Evolutionary conservation across 2,888 invertebrate species (phyloP).

Genomic region (Ephialtes manifestator): DNA sequence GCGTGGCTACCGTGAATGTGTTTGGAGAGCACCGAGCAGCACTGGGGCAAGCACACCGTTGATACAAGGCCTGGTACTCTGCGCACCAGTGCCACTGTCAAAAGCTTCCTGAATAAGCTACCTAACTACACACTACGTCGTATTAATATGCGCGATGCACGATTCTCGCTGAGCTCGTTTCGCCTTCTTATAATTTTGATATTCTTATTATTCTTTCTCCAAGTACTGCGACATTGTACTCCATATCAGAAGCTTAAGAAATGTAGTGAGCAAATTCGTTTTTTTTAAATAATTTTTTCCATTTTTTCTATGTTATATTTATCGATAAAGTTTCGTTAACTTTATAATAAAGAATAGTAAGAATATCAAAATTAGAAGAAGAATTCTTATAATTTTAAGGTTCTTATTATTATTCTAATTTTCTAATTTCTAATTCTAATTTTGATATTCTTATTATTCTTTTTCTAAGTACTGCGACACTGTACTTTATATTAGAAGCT

Average conservation of each 20-base stretch:
- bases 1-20: conserved; percentile 66
- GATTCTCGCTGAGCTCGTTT: conserved; percentile 2
- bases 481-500: background rate
- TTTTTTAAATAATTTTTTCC: no score
- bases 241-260: background rate
- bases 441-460: conserved; percentile 3
- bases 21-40: conserved; percentile 50
- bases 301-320: no score
- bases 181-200: conserved; percentile 2
- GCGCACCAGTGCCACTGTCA: conserved; percentile 40
- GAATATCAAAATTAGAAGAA: no score
- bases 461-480: background rate
- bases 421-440: no score
- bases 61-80: conserved; percentile 17
- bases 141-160: conserved; percentile 46
- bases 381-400: no score
- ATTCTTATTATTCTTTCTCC: background rate
- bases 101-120: conserved; percentile 56
- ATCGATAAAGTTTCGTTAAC: background rate
- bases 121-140: conserved; percentile 21
- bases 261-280: conserved; percentile 4
- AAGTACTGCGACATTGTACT: conserved; percentile 9
- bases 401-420: no score
- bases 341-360: no score
- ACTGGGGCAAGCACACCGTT: conserved; percentile 9